Conservation (phyloP, 2,888 invertebrate genomes). For the Acanthococcus lagerstroemiae region DNA sequence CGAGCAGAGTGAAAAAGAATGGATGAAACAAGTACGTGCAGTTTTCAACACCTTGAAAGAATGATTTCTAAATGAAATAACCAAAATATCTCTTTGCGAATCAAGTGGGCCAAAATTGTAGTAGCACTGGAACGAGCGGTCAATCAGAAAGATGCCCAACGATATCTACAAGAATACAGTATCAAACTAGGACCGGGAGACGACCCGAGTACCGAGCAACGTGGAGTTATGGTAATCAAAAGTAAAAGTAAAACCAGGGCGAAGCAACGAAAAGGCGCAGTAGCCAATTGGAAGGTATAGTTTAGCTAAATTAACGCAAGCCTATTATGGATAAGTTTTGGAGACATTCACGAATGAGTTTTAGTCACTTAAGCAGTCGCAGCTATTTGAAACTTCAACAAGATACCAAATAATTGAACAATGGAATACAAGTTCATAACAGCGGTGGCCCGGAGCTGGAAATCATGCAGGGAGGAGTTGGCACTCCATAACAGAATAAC, state of each 20-base stretch:
- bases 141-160: slow-evolving; percentile 76
- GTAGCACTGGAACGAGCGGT: slow-evolving; percentile 91
- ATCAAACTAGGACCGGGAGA: slow-evolving; percentile 79
- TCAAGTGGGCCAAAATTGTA: slow-evolving; percentile 95
- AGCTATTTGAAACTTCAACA: no score
- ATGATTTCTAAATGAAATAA: neutral
- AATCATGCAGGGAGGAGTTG: no score
- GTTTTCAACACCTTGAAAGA: no score
- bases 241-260: slow-evolving; percentile 92
- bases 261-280: slow-evolving; percentile 88
- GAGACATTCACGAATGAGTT: no score
- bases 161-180: slow-evolving; percentile 88
- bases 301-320: neutral
- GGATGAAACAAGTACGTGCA: slow-evolving; percentile 82
- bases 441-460: no score
- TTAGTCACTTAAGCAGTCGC: no score
- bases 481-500: no score
- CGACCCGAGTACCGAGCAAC: slow-evolving; percentile 70
- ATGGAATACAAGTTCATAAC: no score
- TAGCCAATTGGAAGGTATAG: slow-evolving; percentile 90
- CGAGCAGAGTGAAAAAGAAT: slow-evolving; percentile 96
- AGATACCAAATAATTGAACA: no score
- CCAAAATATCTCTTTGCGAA: neutral
- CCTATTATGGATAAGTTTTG: no score
- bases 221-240: slow-evolving; percentile 97